Evolutionary conservation across 2,797 vertebrate genomes (phyloP).

Genomic region (Parauchenoglanis punctatus): DNA sequence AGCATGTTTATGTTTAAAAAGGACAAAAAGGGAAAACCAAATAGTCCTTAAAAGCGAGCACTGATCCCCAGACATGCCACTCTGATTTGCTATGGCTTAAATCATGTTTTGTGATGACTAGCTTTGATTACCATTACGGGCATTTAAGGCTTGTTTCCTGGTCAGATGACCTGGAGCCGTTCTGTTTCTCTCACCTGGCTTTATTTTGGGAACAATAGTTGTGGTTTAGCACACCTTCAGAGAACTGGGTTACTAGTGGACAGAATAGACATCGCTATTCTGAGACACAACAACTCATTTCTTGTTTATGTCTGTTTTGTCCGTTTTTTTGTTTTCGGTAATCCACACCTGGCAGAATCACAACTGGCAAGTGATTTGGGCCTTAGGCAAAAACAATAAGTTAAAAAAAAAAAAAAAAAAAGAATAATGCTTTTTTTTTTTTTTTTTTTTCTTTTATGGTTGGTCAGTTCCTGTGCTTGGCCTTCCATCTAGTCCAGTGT

Average conservation of each 20-base stretch:
- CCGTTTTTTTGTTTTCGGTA: constrained; percentile 63
- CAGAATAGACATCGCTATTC: constrained; percentile 75
- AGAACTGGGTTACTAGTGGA: constrained; percentile 66
- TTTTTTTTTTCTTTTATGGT: constrained; percentile 69
- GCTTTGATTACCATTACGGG: constrained; percentile 73
- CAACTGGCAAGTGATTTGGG: constrained; percentile 46
- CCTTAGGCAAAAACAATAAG: constrained; percentile 61
- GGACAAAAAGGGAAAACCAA: constrained; percentile 79
- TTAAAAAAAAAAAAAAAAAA: constrained; percentile 58
- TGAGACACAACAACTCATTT: constrained; percentile 63
- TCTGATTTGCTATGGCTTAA: constrained; percentile 58
- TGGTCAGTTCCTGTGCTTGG: constrained; percentile 81
- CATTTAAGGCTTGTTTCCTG: constrained; percentile 82
- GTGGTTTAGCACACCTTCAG: constrained; percentile 73
- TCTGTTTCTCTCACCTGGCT: constrained; percentile 67
- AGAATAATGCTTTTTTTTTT: constrained; percentile 8
- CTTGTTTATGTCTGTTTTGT: constrained; percentile 53
- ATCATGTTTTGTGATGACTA: constrained; percentile 52
- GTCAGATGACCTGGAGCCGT: constrained; percentile 63
- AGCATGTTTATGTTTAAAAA: constrained; percentile 62
- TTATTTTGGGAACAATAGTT: constrained; percentile 84
- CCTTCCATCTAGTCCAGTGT: constrained; percentile 82
- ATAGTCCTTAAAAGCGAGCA: constrained; percentile 63
- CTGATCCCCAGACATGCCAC: constrained; percentile 64
- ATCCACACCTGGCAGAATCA: constrained; percentile 62